phyloP scores from a whole-genome alignment of 2,888 invertebrate genomes.

The Coenonympha glycerion region DNA sequence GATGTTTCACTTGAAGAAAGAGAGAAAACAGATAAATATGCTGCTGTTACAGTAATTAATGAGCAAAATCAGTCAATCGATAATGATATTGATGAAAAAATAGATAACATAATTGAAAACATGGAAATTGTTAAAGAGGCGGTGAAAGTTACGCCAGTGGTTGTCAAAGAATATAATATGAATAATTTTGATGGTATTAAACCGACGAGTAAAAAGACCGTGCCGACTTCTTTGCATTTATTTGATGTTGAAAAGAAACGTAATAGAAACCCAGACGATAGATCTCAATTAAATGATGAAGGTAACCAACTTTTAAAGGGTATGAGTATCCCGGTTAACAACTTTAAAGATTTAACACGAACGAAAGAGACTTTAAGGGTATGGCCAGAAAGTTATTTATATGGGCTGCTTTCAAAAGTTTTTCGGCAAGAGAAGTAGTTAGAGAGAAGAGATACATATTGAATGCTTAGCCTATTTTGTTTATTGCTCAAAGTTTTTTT shows the following conservation, averaged over 20 bases:
- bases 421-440: constrained; percentile 26
- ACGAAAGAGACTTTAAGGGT: constrained; percentile 18
- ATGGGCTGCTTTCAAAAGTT: constrained; percentile 31
- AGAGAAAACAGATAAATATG: neutral
- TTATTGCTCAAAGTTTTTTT: no score
- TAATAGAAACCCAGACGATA: constrained; percentile 13
- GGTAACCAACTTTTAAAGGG: constrained; percentile 18
- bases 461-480: no score
- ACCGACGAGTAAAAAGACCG: constrained; percentile 20
- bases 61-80: neutral
- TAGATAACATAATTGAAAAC: constrained; percentile 38
- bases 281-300: neutral
- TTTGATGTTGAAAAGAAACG: constrained; percentile 37
- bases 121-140: constrained; percentile 33
- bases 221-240: constrained; percentile 38
- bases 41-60: neutral
- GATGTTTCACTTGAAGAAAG: constrained; percentile 9
- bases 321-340: constrained; percentile 21
- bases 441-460: no score
- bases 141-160: constrained; percentile 8
- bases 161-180: neutral
- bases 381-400: constrained; percentile 31
- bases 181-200: neutral
- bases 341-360: constrained; percentile 28
- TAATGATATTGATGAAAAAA: constrained; percentile 26